phyloP scores from a whole-genome alignment of 2,113 vertebrate species.

The Tragelaphus buxtoni region DNA sequence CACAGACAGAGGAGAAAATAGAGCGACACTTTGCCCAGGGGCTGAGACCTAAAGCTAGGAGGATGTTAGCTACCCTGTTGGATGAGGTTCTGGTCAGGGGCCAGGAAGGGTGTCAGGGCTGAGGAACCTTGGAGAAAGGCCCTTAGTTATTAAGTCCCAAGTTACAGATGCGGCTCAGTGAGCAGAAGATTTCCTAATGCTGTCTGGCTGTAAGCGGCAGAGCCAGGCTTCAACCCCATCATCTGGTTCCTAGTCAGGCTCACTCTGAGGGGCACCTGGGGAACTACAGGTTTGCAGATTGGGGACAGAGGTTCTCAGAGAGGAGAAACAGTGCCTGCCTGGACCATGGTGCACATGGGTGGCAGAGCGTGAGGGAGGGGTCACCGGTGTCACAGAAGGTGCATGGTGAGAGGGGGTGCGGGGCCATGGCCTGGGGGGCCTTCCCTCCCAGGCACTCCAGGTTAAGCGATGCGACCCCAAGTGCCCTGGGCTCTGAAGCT shows the following conservation, averaged over 20 bases:
- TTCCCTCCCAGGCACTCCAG: accelerated
- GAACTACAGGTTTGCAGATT: accelerated
- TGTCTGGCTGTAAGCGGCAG: accelerated
- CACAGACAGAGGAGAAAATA: background rate
- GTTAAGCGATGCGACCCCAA: accelerated
- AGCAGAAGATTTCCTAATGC: background rate
- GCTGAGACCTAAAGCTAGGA: background rate
- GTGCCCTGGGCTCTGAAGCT: background rate
- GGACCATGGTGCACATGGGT: accelerated
- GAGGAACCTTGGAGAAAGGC: background rate
- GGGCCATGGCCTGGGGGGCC: accelerated
- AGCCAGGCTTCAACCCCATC: background rate
- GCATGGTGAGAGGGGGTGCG: accelerated
- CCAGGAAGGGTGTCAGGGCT: too few relatives aligned
- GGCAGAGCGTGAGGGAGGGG: background rate
- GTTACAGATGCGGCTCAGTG: background rate
- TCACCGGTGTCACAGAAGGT: background rate
- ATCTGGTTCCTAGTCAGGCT: background rate
- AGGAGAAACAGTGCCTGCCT: background rate
- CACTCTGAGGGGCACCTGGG: too few relatives aligned
- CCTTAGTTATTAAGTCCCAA: background rate
- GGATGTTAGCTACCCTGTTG: accelerated
- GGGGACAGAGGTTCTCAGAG: background rate
- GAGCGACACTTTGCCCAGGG: background rate
- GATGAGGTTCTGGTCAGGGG: background rate